Conservation (phyloP, 2,888 invertebrate genomes). For the Brachyptera risi region DNA sequence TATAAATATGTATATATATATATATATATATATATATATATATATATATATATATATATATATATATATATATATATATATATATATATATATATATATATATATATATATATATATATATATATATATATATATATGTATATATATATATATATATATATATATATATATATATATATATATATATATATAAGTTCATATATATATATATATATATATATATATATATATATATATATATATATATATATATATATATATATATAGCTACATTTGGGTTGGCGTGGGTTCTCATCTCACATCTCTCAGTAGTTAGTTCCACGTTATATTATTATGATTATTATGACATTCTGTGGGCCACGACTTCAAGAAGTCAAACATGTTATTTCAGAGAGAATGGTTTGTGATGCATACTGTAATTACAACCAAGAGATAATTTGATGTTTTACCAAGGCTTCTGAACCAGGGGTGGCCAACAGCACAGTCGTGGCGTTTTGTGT, state of each 20-base stretch:
- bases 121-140: too few relatives aligned
- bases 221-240: too few relatives aligned
- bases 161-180: conserved; percentile 26
- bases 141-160: too few relatives aligned
- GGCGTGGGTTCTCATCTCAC: conserved; percentile 39
- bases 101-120: conserved; percentile 27
- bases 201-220: conserved; percentile 27
- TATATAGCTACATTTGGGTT: too few relatives aligned
- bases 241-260: too few relatives aligned
- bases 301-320: too few relatives aligned
- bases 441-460: too few relatives aligned
- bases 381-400: neutral
- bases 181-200: conserved; percentile 26
- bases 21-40: conserved; percentile 27
- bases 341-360: neutral
- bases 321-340: neutral
- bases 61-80: conserved; percentile 25
- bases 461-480: too few relatives aligned
- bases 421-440: too few relatives aligned
- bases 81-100: conserved; percentile 27
- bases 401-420: too few relatives aligned
- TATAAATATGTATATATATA: too few relatives aligned
- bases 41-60: conserved; percentile 27
- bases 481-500: too few relatives aligned
- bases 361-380: neutral